Evolutionary conservation across 2,797 vertebrate species (phyloP).

Genomic region (Hemibagrus guttatus): DNA sequence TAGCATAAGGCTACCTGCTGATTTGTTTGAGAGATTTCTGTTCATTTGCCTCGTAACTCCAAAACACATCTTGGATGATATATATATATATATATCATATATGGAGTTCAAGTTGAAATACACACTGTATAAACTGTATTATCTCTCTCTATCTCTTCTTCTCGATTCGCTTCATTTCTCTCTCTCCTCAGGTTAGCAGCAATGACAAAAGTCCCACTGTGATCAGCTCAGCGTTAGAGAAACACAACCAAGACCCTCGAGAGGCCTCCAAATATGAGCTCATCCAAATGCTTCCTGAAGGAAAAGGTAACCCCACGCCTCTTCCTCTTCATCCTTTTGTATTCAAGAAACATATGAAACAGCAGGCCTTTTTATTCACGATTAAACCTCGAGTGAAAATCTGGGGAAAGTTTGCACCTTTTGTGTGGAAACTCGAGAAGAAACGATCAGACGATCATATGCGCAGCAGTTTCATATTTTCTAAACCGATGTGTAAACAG

Average conservation of each 20-base stretch:
- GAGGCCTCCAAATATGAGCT: slow-evolving; percentile 81
- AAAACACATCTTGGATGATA: not conserved
- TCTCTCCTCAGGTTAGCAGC: slow-evolving; percentile 81
- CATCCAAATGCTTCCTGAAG: slow-evolving; percentile 85
- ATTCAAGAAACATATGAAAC: not conserved
- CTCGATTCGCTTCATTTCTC: slow-evolving; percentile 3
- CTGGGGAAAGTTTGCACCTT: not conserved
- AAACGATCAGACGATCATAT: not conserved
- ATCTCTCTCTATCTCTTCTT: not conserved
- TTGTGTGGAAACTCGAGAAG: not conserved
- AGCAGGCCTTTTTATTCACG: not conserved
- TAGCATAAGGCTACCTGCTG: not conserved
- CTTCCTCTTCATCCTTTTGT: slow-evolving; percentile 3
- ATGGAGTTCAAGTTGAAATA: not conserved
- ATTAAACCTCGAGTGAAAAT: not conserved
- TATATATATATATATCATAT: too few species aligned
- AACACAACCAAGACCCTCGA: slow-evolving; percentile 83
- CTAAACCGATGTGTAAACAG: not conserved
- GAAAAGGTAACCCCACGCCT: slow-evolving; percentile 77
- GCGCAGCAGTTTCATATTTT: not conserved
- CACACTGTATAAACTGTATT: not conserved
- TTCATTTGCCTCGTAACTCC: not conserved
- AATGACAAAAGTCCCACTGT: slow-evolving; percentile 90
- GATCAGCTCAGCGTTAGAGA: slow-evolving; percentile 86
- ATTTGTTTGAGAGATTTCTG: not conserved